Conservation (phyloP, 2,113 vertebrate species). For the Etia nguti region DNA sequence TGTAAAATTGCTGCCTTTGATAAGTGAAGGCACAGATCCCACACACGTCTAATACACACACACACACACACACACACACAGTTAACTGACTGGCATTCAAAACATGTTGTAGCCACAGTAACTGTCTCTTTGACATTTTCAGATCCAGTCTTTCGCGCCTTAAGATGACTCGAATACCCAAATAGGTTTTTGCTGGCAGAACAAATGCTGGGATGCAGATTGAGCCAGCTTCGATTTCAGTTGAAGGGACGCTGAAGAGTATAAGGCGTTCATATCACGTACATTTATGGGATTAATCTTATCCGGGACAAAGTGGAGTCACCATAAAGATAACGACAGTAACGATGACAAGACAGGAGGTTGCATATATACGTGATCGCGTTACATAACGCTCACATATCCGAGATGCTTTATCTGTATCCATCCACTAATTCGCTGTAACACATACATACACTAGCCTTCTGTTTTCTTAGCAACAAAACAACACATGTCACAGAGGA, state of each 20-base stretch:
- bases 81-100: not conserved
- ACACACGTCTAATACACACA: not conserved
- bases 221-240: not conserved
- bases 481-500: not conserved
- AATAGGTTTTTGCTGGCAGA: not conserved
- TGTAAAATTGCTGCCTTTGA: conserved; percentile 4
- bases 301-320: not conserved
- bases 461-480: not conserved
- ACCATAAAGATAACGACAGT: not conserved
- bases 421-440: not conserved
- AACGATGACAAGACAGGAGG: not conserved
- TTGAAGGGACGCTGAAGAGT: not conserved
- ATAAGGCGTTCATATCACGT: not conserved
- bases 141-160: not conserved
- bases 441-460: not conserved
- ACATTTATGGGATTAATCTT: not conserved
- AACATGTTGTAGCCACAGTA: not conserved
- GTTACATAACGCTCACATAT: not conserved
- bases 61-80: not conserved
- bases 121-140: not conserved
- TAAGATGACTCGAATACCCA: not conserved
- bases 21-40: not conserved
- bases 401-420: not conserved
- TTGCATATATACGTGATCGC: not conserved
- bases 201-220: not conserved